Evolutionary conservation across 1,140 invertebrate genomes (phyloP), one percentile per base, ranked within the genome.

Genomic region (Drosophila kikkawai): DNA sequence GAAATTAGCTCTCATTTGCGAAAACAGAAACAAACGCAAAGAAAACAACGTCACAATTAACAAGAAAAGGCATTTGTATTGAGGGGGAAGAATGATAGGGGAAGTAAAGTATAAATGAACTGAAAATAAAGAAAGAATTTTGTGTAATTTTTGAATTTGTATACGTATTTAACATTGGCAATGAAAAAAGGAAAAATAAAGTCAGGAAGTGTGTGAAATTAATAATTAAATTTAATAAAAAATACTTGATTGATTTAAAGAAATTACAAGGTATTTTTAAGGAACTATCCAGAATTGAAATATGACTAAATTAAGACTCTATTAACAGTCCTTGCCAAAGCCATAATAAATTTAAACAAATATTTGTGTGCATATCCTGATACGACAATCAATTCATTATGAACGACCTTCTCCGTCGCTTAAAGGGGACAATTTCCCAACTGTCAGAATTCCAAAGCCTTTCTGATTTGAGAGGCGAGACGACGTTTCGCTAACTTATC

Each of bases 1-100:
- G 69, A 71, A 73, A 73, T 73, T 71, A 73, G 69, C 69, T 71
- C 53, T 59, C 37, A 59, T 74, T 60, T 53, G 70, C 34, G 36
- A 57, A 71, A 71, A 71, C 66, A 71, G 44, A 36, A 45, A 19
- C 61, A 29, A 51, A 34, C 22, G 17, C 34, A 58, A 57, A 59
- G 42, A 70, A 26, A 45, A 15, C 36, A 57, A 58, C 36, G 64
- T 71, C 66, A 73, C 69, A 41, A 70, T 58, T 71, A 70, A 71
- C 51, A 34, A 71, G 68, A 47, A 45, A 29, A 32, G 6, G 4
- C 36, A 48, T 39, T 67, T 11, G 3, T 11, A 6, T 26, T 61
- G 3, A 7, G 5, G 36, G 42, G 17, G n/a, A n/a, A 8, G 5
- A n/a, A 42, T 17, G 8, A 42, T 29, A 17, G 51, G 34, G 7